Conservation (phyloP, 2,113 vertebrate genomes). For the Chaenocephalus aceratus region DNA sequence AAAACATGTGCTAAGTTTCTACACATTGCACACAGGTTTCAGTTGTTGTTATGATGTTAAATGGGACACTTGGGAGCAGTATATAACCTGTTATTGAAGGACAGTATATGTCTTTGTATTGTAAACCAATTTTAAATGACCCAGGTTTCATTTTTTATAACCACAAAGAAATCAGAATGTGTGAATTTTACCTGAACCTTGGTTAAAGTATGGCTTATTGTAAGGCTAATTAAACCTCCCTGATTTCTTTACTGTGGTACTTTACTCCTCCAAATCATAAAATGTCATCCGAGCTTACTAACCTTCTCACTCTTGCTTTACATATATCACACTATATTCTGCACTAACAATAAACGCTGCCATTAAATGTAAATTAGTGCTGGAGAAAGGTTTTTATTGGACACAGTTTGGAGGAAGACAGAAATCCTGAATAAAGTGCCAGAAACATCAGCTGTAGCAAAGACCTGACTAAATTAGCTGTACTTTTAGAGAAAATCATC, state of each 20-base stretch:
- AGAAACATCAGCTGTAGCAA: constrained; percentile 18
- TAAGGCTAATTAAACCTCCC: background rate
- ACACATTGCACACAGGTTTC: background rate
- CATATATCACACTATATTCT: constrained; percentile 1
- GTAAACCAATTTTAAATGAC: too few relatives aligned
- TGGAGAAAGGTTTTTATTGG: constrained; percentile 20
- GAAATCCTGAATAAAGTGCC: constrained; percentile 18
- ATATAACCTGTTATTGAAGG: background rate
- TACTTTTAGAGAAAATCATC: constrained; percentile 1
- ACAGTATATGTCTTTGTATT: too few relatives aligned
- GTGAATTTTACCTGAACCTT: background rate
- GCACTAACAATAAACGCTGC: background rate
- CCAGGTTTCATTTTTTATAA: background rate
- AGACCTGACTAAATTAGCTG: constrained; percentile 7
- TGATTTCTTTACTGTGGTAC: background rate
- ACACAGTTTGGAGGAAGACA: constrained; percentile 6
- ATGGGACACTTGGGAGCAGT: background rate
- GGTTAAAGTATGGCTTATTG: too few relatives aligned
- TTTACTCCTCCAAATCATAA: background rate
- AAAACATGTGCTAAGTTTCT: background rate
- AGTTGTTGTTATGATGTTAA: background rate
- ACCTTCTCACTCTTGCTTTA: background rate
- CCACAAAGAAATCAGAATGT: background rate
- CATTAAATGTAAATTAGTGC: constrained; percentile 23
- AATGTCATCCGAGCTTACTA: background rate